Evolutionary conservation across 2,888 invertebrate species (phyloP).

Genomic region (Pecten maximus): DNA sequence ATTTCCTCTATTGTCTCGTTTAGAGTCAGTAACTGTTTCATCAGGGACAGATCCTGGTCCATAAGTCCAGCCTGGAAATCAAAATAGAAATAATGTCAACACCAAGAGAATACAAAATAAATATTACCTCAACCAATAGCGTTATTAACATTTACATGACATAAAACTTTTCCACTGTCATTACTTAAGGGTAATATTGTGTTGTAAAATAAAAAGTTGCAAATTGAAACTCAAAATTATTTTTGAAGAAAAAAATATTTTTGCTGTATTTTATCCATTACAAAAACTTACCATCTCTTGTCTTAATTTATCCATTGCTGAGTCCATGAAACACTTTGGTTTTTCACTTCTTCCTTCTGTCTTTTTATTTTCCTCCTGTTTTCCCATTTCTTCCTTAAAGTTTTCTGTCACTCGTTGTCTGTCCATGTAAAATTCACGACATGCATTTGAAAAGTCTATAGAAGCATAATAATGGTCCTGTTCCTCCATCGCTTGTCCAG

Average conservation of each 20-base stretch:
- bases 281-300: constrained; percentile 72
- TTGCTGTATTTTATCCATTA: neutral
- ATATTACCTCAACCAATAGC: no score
- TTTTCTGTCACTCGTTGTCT: constrained; percentile 61
- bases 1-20: constrained; percentile 80
- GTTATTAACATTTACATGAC: no score
- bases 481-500: constrained; percentile 28
- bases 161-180: no score
- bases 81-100: neutral
- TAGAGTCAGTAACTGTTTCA: constrained; percentile 79
- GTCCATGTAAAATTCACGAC: constrained; percentile 67
- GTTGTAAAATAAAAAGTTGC: no score
- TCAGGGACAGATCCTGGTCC: constrained; percentile 78
- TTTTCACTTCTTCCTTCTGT: constrained; percentile 46
- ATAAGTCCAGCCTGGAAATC: constrained; percentile 75
- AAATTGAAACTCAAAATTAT: no score
- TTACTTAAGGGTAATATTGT: no score
- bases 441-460: constrained; percentile 71
- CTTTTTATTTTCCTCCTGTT: constrained; percentile 6
- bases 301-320: constrained; percentile 69
- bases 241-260: neutral
- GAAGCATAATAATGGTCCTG: constrained; percentile 60
- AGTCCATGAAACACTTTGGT: constrained; percentile 61
- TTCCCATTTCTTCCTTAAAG: constrained; percentile 53
- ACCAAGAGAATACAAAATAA: neutral